Percentiles rank a stretch among this genome's conserved stretches.
Conservation (phyloP, 2,888 invertebrate genomes). For the Rhagonycha lutea region DNA sequence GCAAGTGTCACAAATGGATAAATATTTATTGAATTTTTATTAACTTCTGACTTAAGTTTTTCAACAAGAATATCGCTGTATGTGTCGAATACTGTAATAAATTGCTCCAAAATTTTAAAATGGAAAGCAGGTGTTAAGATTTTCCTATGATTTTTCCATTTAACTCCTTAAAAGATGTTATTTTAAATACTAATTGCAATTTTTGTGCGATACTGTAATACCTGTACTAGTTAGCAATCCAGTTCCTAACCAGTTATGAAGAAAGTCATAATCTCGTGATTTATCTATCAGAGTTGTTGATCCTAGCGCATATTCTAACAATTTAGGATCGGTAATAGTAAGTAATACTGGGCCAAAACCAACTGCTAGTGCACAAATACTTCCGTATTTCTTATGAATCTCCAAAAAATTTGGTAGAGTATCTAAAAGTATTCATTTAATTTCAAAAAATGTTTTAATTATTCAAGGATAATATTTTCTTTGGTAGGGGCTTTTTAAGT, state of each 20-base stretch:
- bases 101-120: slow-evolving; percentile 75
- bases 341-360: slow-evolving; percentile 46
- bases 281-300: slow-evolving; percentile 45
- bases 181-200: too few relatives aligned
- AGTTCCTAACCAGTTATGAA: slow-evolving; percentile 49
- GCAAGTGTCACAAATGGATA: slow-evolving; percentile 65
- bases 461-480: too few relatives aligned
- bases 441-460: too few relatives aligned
- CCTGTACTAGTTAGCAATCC: slow-evolving; percentile 50
- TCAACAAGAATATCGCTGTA: slow-evolving; percentile 63
- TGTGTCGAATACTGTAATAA: slow-evolving; percentile 70
- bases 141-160: slow-evolving; percentile 71
- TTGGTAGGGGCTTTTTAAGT: too few relatives aligned
- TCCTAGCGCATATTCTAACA: slow-evolving; percentile 40
- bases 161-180: slow-evolving; percentile 47
- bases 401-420: slow-evolving; percentile 10
- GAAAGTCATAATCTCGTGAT: slow-evolving; percentile 44
- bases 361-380: slow-evolving; percentile 22
- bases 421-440: not conserved
- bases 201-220: slow-evolving; percentile 19
- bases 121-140: slow-evolving; percentile 80
- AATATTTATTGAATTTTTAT: slow-evolving; percentile 60
- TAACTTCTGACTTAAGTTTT: slow-evolving; percentile 54
- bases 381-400: slow-evolving; percentile 18
- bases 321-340: slow-evolving; percentile 18